Evolutionary conservation across 1,140 invertebrate genomes (phyloP).

Genomic region (honey bee (Apis mellifera)): DNA sequence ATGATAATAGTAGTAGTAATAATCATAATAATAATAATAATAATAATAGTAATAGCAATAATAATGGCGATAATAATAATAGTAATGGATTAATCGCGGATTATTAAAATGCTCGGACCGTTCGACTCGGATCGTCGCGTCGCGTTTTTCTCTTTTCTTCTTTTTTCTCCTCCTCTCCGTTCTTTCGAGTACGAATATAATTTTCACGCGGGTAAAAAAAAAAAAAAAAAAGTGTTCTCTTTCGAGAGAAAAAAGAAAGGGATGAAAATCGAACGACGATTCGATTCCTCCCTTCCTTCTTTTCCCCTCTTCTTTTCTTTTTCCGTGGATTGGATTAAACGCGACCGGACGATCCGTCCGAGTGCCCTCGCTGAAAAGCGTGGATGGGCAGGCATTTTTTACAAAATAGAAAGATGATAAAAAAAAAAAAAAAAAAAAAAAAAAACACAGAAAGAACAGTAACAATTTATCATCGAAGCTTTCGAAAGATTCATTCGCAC

Average conservation of each 20-base stretch:
- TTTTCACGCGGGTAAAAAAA: too few relatives aligned
- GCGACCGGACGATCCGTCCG: constrained; percentile 16
- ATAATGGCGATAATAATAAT: constrained; percentile 52
- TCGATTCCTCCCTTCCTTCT: background rate
- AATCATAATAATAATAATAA: constrained; percentile 41
- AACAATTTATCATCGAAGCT: constrained; percentile 74
- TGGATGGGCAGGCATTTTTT: constrained; percentile 52
- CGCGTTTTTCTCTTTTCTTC: background rate
- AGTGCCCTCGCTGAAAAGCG: constrained; percentile 50
- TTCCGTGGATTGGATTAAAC: background rate
- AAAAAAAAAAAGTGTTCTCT: background rate
- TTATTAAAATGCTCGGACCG: constrained; percentile 61
- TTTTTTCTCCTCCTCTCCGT: background rate
- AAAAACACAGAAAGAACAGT: constrained; percentile 68
- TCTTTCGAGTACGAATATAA: background rate
- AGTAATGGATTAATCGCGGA: constrained; percentile 65
- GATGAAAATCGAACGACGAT: background rate
- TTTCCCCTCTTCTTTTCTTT: too few relatives aligned
- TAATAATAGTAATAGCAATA: constrained; percentile 64
- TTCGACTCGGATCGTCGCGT: constrained; percentile 38
- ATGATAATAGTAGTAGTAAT: constrained; percentile 62
- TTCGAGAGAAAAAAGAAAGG: background rate
- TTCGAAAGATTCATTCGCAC: constrained; percentile 80
- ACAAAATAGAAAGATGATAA: constrained; percentile 17
- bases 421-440: too few relatives aligned